Percentiles rank a stretch among this genome's conserved stretches.
phyloP scores from a whole-genome alignment of 2,797 vertebrate genomes.

The Hemitrygon akajei region DNA sequence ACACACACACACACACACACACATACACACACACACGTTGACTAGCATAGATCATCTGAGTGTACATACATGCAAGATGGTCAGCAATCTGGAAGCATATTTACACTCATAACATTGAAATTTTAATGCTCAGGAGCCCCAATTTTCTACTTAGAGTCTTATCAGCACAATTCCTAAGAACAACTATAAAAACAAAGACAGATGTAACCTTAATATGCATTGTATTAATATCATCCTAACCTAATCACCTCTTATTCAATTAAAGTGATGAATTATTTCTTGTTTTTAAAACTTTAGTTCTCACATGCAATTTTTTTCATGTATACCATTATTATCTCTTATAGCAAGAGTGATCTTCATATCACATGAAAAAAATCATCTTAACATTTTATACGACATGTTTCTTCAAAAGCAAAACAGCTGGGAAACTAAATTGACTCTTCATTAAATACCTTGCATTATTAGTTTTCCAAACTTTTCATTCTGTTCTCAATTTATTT shows the following conservation, averaged over 20 bases:
- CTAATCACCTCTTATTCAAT: neutral
- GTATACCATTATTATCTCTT: neutral
- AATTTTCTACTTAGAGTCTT: neutral
- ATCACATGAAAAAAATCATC: neutral
- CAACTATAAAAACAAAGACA: neutral
- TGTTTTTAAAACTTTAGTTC: neutral
- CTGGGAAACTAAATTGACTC: neutral
- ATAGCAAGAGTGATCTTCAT: neutral
- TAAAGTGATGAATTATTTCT: neutral
- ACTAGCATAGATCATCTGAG: too few relatives aligned
- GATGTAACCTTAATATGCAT: neutral
- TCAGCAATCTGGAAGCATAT: too few relatives aligned
- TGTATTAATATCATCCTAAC: neutral
- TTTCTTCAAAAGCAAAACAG: neutral
- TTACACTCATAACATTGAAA: too few relatives aligned
- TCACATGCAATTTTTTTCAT: neutral
- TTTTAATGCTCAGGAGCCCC: too few relatives aligned
- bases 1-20: too few relatives aligned
- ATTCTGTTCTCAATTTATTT: neutral
- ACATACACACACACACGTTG: too few relatives aligned
- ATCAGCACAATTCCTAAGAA: neutral
- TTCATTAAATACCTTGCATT: neutral
- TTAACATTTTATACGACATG: neutral
- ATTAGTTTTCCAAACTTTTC: neutral
- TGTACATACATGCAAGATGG: too few relatives aligned